Evolutionary conservation across 2,888 invertebrate species (phyloP).

Genomic region (Drosophila stalkeri): DNA sequence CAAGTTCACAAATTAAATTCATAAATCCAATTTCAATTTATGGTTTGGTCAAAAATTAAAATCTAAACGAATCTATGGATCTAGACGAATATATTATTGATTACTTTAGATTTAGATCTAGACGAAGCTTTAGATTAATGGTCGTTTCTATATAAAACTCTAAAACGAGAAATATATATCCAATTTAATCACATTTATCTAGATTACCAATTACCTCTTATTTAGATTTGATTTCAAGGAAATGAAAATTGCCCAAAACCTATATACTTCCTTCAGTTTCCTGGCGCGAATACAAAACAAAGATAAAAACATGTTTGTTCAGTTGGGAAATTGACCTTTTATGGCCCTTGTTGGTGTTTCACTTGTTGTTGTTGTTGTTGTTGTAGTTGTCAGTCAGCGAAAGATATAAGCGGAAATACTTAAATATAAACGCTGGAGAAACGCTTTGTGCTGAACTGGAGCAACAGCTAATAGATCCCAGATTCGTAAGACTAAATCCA

Average conservation of each 20-base stretch:
- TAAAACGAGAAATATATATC: too few relatives aligned
- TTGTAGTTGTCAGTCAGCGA: slow-evolving; percentile 18
- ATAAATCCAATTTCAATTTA: too few relatives aligned
- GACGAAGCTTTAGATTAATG: too few relatives aligned
- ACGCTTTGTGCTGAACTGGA: slow-evolving; percentile 17
- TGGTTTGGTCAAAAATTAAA: too few relatives aligned
- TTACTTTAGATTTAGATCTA: too few relatives aligned
- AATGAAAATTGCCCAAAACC: not conserved
- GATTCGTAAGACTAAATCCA: slow-evolving; percentile 16
- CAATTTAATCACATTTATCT: too few relatives aligned
- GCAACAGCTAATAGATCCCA: slow-evolving; percentile 29
- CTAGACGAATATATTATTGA: too few relatives aligned
- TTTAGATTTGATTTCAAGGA: not conserved
- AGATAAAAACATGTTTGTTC: slow-evolving; percentile 63
- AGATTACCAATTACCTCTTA: too few relatives aligned
- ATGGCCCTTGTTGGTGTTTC: slow-evolving; percentile 42
- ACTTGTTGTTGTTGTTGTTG: slow-evolving; percentile 4
- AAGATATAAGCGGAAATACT: slow-evolving; percentile 63
- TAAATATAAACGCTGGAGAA: slow-evolving; percentile 44
- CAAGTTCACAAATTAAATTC: too few relatives aligned
- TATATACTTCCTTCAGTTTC: not conserved
- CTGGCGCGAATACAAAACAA: slow-evolving; percentile 23
- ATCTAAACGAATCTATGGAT: too few relatives aligned
- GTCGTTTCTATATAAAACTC: too few relatives aligned
- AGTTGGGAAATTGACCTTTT: slow-evolving; percentile 77